Evolutionary conservation across 2,113 vertebrate genomes (phyloP), one percentile per base, ranked within the genome.

Genomic region (Cariama cristata): DNA sequence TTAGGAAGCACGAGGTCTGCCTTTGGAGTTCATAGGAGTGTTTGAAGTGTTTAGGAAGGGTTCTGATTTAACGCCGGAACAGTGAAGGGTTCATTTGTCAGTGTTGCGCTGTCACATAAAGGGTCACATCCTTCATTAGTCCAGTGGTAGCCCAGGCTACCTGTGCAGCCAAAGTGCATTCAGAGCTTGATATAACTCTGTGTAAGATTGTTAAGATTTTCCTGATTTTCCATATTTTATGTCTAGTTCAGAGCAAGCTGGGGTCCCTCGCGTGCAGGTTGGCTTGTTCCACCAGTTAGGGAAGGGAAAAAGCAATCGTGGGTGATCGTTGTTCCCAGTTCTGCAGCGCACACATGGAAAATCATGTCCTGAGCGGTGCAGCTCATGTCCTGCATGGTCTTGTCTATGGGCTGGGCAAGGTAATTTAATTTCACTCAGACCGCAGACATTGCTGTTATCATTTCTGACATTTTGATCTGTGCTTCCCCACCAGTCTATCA

Each of bases 381-480:
- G 38, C 27, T 45, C 20, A 20, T 64, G 32, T 87, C 27, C 74
- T 96, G 52, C 9, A 12, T 92, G 55, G 47, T 56, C 67, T 97
- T 82, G 82, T 81, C 76, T 93, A 63, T 60, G 55, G 45, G 56
- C 53, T 69, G 84, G 96, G 93, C 74, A 96, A 93, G 83, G 87
- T 91, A 93, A 97, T 95, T 97, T 95, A 64, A 95, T 96, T 93
- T 91, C 74, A 52, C 81, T 91, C 40, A 80, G 44, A 94, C 26
- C 28, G n/a, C 73, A 95, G 97, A 93, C 74, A 95, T 53, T 84
- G 72, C 71, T 96, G 88, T 93, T 90, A 68, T 95, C 97, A 96
- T 97, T 97, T 92, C 93, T 86, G 84, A 45, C 55, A 68, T 86
- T 98, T 95, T 97, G 92, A 96, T 95, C 88, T 90, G 91, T 89